Conservation (phyloP, 2,113 vertebrate genomes). For the Galbula dea region DNA sequence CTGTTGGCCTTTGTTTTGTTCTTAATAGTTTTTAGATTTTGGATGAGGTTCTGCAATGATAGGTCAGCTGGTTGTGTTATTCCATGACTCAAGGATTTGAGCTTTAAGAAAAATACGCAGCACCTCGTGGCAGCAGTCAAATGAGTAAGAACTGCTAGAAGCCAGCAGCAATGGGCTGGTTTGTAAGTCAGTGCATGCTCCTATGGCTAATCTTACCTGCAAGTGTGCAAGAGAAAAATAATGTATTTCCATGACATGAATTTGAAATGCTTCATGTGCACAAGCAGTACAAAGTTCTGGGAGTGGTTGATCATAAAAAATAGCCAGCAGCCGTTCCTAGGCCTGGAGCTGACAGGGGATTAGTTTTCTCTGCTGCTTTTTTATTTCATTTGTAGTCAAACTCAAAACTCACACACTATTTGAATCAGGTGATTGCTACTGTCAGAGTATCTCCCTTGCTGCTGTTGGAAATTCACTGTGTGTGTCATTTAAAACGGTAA, state of each 20-base stretch:
- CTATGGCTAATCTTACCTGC: not conserved
- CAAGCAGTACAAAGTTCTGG: not conserved
- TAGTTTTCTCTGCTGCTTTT: not conserved
- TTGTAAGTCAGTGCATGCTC: not conserved
- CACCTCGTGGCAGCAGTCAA: not conserved
- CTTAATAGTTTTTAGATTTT: not conserved
- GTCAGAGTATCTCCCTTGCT: not conserved
- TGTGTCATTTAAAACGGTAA: not conserved
- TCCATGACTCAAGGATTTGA: not conserved
- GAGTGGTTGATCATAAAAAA: not conserved
- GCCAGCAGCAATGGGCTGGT: not conserved
- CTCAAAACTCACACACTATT: not conserved
- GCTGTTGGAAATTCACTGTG: not conserved
- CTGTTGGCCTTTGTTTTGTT: not conserved
- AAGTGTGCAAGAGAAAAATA: not conserved
- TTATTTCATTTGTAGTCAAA: not conserved
- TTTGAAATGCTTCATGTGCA: not conserved
- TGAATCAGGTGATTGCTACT: not conserved
- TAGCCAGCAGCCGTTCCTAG: not conserved
- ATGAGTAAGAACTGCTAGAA: accelerated
- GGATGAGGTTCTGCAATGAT: not conserved
- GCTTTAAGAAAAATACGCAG: not conserved
- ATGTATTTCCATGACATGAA: not conserved
- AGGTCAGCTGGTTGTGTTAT: not conserved
- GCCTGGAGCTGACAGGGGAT: not conserved